Evolutionary conservation across 35 echinoderm and acorn worm species (phyloP), one percentile per base, ranked within the genome.

Genomic region (Apostichopus japonicus): DNA sequence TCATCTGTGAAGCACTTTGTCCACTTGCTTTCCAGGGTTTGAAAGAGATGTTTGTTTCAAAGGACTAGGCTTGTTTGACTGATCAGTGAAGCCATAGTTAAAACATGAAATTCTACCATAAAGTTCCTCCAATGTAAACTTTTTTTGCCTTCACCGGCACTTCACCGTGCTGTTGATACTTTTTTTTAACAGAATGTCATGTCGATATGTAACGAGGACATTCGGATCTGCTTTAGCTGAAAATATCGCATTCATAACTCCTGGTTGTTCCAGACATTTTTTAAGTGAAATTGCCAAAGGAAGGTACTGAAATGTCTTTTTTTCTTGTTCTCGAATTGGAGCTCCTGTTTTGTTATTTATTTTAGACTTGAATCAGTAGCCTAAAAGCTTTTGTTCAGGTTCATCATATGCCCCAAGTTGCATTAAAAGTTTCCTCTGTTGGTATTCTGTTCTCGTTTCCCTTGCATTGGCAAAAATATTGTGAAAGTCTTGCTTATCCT

Each of bases 1-100:
- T 78, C 92, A 93, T 93, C 54, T 88, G 92, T 24, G 92, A 58
- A 55, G 84, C 51, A 77, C 17, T 88, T 56, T 88, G 92, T 22
- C 92, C 92, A 87, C 72, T 88, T 15, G 92, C 25, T 53, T 53
- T 55, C 63, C 86, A 52, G 86, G 92, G 65, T 80, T 93, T 27
- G 27, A 4, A 77, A 89, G 44, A 87, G 92, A 23, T 13, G 86
- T 78, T 54, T 24, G 72, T 24, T 79, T 88, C 9, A 93, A 77
- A 17, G 86, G 54, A 65, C 84, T 79, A 16, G 92, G 92, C 56
- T 79, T 88, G 22, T 93, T 93, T 77, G 88, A 88, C 23, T 89
- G 10, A 56, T 90, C 92, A 13, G 56, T 72, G 80, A 93, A 93
- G 22, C 92, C 84, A 79, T 79, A 93, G 54, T 89, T 79, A 67